Percentiles rank a stretch among this genome's conserved stretches.
Conservation (phyloP, 2,797 vertebrate genomes). For the Graptemys geographica region DNA sequence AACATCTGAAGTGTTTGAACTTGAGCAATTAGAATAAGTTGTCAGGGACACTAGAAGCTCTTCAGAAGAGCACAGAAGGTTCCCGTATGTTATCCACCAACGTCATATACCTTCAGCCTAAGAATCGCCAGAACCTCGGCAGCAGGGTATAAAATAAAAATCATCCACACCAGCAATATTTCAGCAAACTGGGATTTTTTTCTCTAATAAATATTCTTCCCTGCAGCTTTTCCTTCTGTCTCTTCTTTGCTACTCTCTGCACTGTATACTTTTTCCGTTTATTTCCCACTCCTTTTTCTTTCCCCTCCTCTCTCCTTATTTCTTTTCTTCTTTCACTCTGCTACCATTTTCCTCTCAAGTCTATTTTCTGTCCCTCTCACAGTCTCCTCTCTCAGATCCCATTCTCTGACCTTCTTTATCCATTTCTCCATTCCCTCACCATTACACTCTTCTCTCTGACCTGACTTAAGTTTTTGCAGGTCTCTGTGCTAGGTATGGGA, state of each 20-base stretch:
- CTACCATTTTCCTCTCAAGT: background rate
- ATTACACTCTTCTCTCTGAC: slow-evolving; percentile 1
- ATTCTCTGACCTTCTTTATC: slow-evolving; percentile 23
- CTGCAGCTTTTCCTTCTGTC: slow-evolving; percentile 77
- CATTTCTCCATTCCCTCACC: background rate
- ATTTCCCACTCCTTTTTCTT: slow-evolving; percentile 43
- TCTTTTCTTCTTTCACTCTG: slow-evolving; percentile 39
- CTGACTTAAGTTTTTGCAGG: background rate
- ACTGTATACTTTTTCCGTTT: slow-evolving; percentile 63
- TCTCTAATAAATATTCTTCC: slow-evolving; percentile 76
- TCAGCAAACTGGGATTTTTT: slow-evolving; percentile 68
- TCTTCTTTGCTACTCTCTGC: slow-evolving; percentile 68
- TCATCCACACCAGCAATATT: slow-evolving; percentile 67
- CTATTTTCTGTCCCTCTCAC: background rate
- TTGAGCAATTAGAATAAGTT: slow-evolving; percentile 80
- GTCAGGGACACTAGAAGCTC: slow-evolving; percentile 81
- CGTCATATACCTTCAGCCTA: slow-evolving; percentile 76
- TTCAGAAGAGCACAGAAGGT: slow-evolving; percentile 77
- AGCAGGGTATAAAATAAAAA: slow-evolving; percentile 76
- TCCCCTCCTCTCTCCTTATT: slow-evolving; percentile 24
- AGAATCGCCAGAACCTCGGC: slow-evolving; percentile 74
- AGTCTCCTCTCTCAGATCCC: background rate
- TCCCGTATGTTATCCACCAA: slow-evolving; percentile 69
- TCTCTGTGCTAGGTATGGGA: background rate
- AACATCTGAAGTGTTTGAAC: slow-evolving; percentile 78